Evolutionary conservation across 1,140 invertebrate genomes (phyloP).

Genomic region (Pantala flavescens): DNA sequence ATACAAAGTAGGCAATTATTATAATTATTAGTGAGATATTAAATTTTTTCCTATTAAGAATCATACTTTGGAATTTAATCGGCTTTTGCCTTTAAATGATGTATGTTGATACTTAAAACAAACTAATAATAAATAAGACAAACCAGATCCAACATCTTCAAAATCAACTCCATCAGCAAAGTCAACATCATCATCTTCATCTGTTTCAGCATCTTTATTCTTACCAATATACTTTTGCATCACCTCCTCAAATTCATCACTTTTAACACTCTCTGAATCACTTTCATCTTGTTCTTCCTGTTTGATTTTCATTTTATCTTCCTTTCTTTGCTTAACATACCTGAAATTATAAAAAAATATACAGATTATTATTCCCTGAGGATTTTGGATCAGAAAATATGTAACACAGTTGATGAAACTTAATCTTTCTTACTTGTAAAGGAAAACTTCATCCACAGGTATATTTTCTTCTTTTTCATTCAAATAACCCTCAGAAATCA

Average conservation of each 20-base stretch:
- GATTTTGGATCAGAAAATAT: slow-evolving; percentile 13
- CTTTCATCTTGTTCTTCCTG: slow-evolving; percentile 37
- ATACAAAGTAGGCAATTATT: too few species aligned
- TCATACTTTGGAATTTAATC: too few species aligned
- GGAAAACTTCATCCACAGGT: slow-evolving; percentile 71
- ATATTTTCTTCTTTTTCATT: slow-evolving; percentile 55
- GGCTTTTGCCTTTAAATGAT: too few species aligned
- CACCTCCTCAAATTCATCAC: slow-evolving; percentile 82
- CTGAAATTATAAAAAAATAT: neutral
- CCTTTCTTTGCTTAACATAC: neutral
- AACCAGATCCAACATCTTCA: neutral
- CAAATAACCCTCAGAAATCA: slow-evolving; percentile 58
- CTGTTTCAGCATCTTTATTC: neutral
- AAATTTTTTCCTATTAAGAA: too few species aligned
- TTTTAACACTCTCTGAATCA: slow-evolving; percentile 71
- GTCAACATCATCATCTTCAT: slow-evolving; percentile 18
- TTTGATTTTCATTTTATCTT: neutral
- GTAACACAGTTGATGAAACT: neutral
- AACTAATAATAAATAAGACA: neutral
- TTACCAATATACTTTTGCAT: slow-evolving; percentile 29
- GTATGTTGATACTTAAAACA: too few species aligned
- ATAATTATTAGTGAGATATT: too few species aligned
- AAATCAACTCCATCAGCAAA: slow-evolving; percentile 35
- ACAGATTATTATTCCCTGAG: slow-evolving; percentile 13
- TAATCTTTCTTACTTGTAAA: slow-evolving; percentile 46